phyloP scores from a whole-genome alignment of 2,113 vertebrate species.

The Microcebus murinus region DNA sequence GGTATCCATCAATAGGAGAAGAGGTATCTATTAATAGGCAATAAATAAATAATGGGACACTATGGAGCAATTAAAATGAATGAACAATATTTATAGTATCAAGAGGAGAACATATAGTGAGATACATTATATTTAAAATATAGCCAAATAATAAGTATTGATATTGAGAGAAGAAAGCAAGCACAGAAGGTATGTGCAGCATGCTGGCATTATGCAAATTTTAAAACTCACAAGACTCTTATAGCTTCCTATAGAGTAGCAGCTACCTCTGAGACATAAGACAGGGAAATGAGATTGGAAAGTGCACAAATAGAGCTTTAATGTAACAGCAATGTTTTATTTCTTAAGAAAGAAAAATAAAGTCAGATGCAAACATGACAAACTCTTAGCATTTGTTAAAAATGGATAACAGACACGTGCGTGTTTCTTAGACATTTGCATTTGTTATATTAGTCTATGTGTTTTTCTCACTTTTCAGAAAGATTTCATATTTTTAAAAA shows the following conservation, averaged over 20 bases:
- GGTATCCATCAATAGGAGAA: background rate
- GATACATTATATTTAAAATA: background rate
- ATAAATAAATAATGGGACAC: background rate
- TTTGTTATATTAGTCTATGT: background rate
- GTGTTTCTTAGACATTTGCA: background rate
- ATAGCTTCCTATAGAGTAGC: background rate
- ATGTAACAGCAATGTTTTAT: background rate
- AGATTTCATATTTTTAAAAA: background rate
- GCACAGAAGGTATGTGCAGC: background rate
- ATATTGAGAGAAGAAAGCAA: background rate
- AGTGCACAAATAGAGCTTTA: background rate
- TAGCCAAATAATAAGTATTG: background rate
- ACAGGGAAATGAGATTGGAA: background rate
- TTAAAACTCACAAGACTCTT: background rate
- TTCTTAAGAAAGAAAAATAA: conserved; percentile 35
- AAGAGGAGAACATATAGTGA: background rate
- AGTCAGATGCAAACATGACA: background rate
- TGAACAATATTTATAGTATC: background rate
- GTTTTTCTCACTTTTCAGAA: conserved; percentile 28
- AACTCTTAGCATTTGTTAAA: conserved; percentile 43
- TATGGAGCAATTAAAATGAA: background rate
- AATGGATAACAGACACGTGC: background rate
- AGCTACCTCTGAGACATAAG: background rate
- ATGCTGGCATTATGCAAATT: background rate
- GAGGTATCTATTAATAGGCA: background rate